Evolutionary conservation across 1,140 invertebrate species (phyloP).

Genomic region (Contarinia nasturtii): DNA sequence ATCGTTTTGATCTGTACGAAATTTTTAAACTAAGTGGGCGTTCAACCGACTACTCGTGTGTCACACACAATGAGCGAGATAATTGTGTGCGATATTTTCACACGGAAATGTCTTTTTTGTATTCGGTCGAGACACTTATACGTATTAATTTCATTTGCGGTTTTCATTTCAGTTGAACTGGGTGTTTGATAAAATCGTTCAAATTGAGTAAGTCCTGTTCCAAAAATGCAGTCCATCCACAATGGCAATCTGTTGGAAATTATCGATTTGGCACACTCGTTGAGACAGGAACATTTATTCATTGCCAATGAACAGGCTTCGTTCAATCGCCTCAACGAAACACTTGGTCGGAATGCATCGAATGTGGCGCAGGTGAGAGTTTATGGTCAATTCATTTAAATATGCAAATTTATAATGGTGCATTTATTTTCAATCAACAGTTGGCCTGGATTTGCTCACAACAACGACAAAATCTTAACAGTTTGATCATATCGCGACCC

Average conservation of each 20-base stretch:
- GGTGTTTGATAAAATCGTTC: no score
- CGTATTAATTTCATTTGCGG: no score
- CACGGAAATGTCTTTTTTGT: no score
- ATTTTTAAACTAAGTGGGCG: no score
- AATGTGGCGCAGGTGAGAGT: slow-evolving; percentile 17
- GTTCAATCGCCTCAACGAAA: slow-evolving; percentile 14
- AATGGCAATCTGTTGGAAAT: slow-evolving; percentile 23
- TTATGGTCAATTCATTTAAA: no score
- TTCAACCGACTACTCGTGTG: no score
- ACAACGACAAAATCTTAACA: slow-evolving; percentile 68
- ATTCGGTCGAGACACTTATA: no score
- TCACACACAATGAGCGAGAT: no score
- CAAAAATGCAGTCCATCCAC: slow-evolving; percentile 16
- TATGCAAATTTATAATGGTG: not conserved
- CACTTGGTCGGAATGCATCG: slow-evolving; percentile 16
- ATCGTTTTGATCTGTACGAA: no score
- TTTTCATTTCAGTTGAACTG: no score
- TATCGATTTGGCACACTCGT: slow-evolving; percentile 21
- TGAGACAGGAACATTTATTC: slow-evolving; percentile 22
- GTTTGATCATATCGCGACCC: slow-evolving; percentile 51
- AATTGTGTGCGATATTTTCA: no score
- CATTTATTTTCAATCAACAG: slow-evolving; percentile 23
- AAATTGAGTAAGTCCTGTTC: not conserved
- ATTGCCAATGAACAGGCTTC: slow-evolving; percentile 21
- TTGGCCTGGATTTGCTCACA: slow-evolving; percentile 77